Percentiles rank a stretch among this genome's conserved stretches.
Evolutionary conservation across 2,113 vertebrate species (phyloP).

Genomic region (Rutilus rutilus): DNA sequence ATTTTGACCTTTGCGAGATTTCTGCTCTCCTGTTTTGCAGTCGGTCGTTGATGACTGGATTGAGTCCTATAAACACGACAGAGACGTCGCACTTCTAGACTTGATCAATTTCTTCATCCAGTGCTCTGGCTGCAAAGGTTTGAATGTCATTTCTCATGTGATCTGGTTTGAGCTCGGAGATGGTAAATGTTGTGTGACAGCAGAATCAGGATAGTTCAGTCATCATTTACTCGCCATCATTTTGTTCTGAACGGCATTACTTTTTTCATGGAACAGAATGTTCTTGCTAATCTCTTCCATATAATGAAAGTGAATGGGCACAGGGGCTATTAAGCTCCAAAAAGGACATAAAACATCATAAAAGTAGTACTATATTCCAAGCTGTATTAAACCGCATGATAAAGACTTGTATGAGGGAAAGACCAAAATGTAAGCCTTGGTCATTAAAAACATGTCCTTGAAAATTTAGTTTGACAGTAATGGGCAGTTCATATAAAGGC

Average conservation of each 20-base stretch:
- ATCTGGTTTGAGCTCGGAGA: background rate
- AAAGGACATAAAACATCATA: background rate
- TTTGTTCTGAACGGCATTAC: background rate
- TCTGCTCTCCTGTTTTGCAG: slow-evolving; percentile 70
- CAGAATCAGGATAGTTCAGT: background rate
- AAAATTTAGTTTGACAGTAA: background rate
- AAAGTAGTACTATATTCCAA: background rate
- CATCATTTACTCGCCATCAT: background rate
- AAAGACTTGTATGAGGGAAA: background rate
- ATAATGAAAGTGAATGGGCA: background rate
- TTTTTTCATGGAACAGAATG: background rate
- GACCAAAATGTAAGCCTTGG: background rate
- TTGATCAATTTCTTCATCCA: slow-evolving; percentile 99
- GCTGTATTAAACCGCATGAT: background rate
- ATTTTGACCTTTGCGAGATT: background rate
- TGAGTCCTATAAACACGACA: slow-evolving; percentile 97
- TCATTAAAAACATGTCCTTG: background rate
- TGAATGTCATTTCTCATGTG: slow-evolving; percentile 24
- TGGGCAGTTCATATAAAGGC: background rate
- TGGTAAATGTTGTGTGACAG: background rate
- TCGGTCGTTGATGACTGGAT: slow-evolving; percentile 99
- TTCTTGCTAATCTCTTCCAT: background rate
- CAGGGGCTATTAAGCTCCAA: background rate
- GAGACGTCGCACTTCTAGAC: slow-evolving; percentile 96
- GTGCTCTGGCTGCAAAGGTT: slow-evolving; percentile 98